A percentile compares a stretch with the other conserved stretches of the same genome.
These are phyloP conservation scores for Bathynomus jamesi DNA, from an alignment of 1,140 invertebrate genomes.

Conservation along the genomic window DNA sequence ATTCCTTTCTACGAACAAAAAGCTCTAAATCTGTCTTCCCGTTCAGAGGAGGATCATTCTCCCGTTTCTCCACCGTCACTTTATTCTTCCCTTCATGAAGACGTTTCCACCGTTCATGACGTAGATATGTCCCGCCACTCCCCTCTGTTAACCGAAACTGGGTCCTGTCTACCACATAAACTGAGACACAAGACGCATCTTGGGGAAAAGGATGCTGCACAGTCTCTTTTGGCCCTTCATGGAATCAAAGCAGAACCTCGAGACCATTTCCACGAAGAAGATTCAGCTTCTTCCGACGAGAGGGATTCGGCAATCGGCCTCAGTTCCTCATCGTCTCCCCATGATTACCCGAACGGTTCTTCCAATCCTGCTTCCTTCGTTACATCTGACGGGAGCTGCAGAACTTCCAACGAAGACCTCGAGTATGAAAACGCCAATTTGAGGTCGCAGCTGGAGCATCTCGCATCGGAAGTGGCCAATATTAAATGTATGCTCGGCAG, in stretches of 20 bases:
- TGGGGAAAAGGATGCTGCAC: constrained; percentile 51
- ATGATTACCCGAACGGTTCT: constrained; percentile 29
- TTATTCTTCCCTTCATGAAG: constrained; percentile 22
- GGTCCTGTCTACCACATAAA: constrained; percentile 66
- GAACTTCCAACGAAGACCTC: constrained; percentile 16
- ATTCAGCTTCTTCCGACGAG: constrained; percentile 53
- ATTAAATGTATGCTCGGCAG: background rate
- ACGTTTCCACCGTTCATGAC: constrained; percentile 36
- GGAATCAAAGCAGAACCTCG: constrained; percentile 33
- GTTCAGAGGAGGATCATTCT: constrained; percentile 7
- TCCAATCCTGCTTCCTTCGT: constrained; percentile 9
- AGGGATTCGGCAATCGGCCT: constrained; percentile 78
- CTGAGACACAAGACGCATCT: constrained; percentile 84
- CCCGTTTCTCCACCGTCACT: constrained; percentile 14
- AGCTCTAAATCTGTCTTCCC: constrained; percentile 32
- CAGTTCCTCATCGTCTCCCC: constrained; percentile 24
- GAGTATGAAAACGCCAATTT: constrained; percentile 25
- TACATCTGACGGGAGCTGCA: constrained; percentile 21
- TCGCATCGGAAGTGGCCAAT: background rate
- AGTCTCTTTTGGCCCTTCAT: constrained; percentile 24
- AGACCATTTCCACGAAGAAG: constrained; percentile 24
- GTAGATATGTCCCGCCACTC: constrained; percentile 20
- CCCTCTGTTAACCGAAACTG: constrained; percentile 19
- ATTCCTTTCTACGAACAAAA: constrained; percentile 20
- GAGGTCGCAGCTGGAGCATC: background rate